Percentiles rank a stretch among this genome's conserved stretches.
Conservation (phyloP, 2,888 invertebrate genomes). For the Bellardia bayeri region DNA sequence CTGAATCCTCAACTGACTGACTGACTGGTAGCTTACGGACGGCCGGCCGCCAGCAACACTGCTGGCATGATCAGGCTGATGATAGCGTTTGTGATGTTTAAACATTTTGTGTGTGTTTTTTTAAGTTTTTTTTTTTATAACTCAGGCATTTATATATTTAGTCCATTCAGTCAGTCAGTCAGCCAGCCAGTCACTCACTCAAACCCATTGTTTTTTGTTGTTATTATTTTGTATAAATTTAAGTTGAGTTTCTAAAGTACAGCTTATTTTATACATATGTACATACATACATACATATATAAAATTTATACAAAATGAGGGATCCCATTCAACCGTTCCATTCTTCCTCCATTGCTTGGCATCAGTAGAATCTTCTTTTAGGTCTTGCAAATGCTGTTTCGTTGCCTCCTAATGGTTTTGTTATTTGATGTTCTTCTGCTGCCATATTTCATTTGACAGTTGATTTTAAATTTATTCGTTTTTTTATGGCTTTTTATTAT, state of each 20-base stretch:
- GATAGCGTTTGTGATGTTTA: constrained; percentile 16
- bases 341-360: not conserved
- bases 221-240: constrained; percentile 49
- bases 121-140: not conserved
- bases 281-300: too few relatives aligned
- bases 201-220: not conserved
- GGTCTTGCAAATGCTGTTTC: constrained; percentile 15
- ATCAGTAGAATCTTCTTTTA: not conserved
- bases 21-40: not conserved
- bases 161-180: not conserved
- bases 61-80: constrained; percentile 17
- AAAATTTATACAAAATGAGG: constrained; percentile 45
- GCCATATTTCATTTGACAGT: constrained; percentile 46
- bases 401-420: not conserved
- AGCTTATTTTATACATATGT: not conserved
- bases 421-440: not conserved
- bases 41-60: not conserved
- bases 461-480: constrained; percentile 52
- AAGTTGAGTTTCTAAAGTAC: constrained; percentile 5
- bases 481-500: constrained; percentile 4
- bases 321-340: not conserved
- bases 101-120: constrained; percentile 23
- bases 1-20: constrained; percentile 12
- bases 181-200: not conserved
- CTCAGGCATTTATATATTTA: constrained; percentile 53